Base-by-base conservation (phyloP, 2,113 vertebrate species). In the Hipposideros armiger region DNA sequence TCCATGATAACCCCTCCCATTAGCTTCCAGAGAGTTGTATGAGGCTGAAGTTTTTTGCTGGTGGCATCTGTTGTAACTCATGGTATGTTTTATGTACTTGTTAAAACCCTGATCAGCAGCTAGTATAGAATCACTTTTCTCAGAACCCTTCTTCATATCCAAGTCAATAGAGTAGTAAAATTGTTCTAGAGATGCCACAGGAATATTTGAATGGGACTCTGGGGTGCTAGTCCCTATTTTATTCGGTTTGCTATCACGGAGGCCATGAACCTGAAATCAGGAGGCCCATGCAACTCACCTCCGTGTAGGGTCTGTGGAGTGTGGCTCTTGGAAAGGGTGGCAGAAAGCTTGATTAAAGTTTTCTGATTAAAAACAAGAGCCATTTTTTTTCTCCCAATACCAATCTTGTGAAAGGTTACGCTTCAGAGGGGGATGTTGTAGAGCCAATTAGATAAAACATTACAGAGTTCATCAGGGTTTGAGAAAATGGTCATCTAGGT, bases 11-110 rank as follows among this genome's bases (percentile, higher is more conserved):
- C 93, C 47, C 52, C 58, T 93, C 47, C 52, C 58, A 1, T 93
- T 93, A 95, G 52, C 42, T 85, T 82, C 73, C 42, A 70, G 52
- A 45, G 47, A 45, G 47, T 90, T 85, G n/a, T 42, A 42, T 30
- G 86, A 95, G 60, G 54, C 92, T 45, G 60, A 73, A 78, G 73
- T 72, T 97, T 77, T 81, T 92, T 82, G 66, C 81, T 84, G 6
- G 58, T 62, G 84, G 56, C 32, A 28, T 69, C 84, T 96, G 80
- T 94, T 94, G 26, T 94, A 69, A 70, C 60, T 83, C 17, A 64
- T 20, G 20, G 17, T 72, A 73, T 69, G 40, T 93, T 87, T 91
- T 76, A 30, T 40, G 20, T 89, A n/a, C 58, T 94, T 94, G 83
- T 58, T 67, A 82, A 36, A 36, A 66, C 45, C 5, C 42, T 66